A percentile compares a stretch with the other conserved stretches of the same genome.
phyloP scores from a whole-genome alignment of 2,797 vertebrate species.

The Hemibagrus guttatus region DNA sequence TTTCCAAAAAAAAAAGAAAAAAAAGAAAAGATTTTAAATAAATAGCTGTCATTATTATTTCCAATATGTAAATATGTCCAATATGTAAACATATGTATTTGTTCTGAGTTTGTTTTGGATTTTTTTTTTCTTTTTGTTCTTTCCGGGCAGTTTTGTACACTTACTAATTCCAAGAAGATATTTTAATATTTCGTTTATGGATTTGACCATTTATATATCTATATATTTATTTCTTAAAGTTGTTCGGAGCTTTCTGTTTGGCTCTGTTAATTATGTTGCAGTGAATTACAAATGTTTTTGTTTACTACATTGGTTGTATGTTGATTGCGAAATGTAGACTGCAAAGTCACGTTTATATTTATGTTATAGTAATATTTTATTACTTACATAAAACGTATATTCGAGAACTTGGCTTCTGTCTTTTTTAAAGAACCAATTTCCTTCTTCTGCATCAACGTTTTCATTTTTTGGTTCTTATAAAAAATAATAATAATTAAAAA shows the following conservation, averaged over 20 bases:
- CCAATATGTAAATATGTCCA: constrained; percentile 93
- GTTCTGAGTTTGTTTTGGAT: constrained; percentile 79
- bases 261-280: constrained; percentile 84
- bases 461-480: neutral
- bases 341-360: constrained; percentile 99
- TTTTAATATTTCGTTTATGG: constrained; percentile 96
- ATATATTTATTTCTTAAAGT: constrained; percentile 97
- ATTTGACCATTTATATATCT: constrained; percentile 91
- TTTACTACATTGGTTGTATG: constrained; percentile 88
- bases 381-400: constrained; percentile 99
- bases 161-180: constrained; percentile 94
- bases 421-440: constrained; percentile 75
- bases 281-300: constrained; percentile 75
- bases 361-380: constrained; percentile 99
- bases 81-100: constrained; percentile 93
- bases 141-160: constrained; percentile 93
- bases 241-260: constrained; percentile 86
- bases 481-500: constrained; percentile 6
- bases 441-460: neutral
- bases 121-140: constrained; percentile 77
- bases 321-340: constrained; percentile 96
- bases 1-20: constrained; percentile 60
- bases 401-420: constrained; percentile 92
- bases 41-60: constrained; percentile 85
- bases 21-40: constrained; percentile 81